Conservation (phyloP, 2,797 vertebrate species). For the Nyctibius grandis region DNA sequence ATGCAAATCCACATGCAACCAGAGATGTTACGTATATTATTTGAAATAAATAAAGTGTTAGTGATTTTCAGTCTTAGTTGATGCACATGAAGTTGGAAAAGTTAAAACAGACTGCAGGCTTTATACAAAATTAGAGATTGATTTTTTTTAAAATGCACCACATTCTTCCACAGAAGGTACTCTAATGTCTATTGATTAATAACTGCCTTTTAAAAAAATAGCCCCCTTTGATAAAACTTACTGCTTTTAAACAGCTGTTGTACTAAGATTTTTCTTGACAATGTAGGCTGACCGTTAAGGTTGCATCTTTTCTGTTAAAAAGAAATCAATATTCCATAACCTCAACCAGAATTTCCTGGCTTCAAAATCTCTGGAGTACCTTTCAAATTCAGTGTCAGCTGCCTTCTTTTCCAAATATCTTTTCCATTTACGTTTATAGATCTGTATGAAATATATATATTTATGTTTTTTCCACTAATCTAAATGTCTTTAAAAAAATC, state of each 20-base stretch:
- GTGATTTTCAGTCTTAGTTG: slow-evolving; percentile 21
- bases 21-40: neutral
- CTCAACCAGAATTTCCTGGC: slow-evolving; percentile 16
- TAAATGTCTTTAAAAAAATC: neutral
- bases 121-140: slow-evolving; percentile 41
- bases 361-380: neutral
- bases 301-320: slow-evolving; percentile 37
- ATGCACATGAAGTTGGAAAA: slow-evolving; percentile 4
- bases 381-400: neutral
- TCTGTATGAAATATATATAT: neutral
- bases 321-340: slow-evolving; percentile 43
- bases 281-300: neutral
- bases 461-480: neutral
- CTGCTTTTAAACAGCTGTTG: slow-evolving; percentile 37
- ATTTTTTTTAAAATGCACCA: slow-evolving; percentile 15
- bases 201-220: slow-evolving; percentile 12
- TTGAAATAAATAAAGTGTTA: neutral
- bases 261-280: slow-evolving; percentile 38
- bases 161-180: slow-evolving; percentile 32
- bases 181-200: slow-evolving; percentile 56
- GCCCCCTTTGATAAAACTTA: slow-evolving; percentile 31
- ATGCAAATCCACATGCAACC: neutral
- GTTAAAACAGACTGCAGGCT: slow-evolving; percentile 34
- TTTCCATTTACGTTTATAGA: slow-evolving; percentile 25
- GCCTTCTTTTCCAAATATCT: neutral